Evolutionary conservation across 2,888 invertebrate species (phyloP).

Genomic region (Sarcophaga variegata): DNA sequence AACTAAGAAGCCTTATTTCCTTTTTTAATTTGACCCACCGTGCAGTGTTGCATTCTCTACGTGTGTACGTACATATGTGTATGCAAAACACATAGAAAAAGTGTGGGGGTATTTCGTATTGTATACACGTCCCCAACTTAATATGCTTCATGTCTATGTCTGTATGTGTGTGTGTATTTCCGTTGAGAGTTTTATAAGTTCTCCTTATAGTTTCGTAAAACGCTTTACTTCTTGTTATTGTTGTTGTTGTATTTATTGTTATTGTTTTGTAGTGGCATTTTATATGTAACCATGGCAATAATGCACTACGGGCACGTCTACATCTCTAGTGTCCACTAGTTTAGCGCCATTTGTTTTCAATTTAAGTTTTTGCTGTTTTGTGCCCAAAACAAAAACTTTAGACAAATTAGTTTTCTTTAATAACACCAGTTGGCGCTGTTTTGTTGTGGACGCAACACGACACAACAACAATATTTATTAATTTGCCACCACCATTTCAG

Average conservation of each 20-base stretch:
- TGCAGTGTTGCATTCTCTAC: too few species aligned
- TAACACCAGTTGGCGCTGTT: slow-evolving; percentile 50
- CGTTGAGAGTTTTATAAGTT: slow-evolving; percentile 38
- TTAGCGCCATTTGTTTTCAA: slow-evolving; percentile 40
- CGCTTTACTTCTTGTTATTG: neutral
- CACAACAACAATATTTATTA: neutral
- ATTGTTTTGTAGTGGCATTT: slow-evolving; percentile 59
- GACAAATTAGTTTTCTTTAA: slow-evolving; percentile 45
- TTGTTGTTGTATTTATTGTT: slow-evolving; percentile 29
- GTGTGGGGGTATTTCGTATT: too few species aligned
- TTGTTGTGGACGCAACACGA: neutral
- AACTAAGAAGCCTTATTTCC: too few species aligned
- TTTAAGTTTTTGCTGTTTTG: neutral
- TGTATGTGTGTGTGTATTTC: neutral
- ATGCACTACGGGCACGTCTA: slow-evolving; percentile 56
- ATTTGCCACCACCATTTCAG: neutral
- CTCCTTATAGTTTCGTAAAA: neutral
- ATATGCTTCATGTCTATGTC: too few species aligned
- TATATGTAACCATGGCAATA: slow-evolving; percentile 68
- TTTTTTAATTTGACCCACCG: too few species aligned
- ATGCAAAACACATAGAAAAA: too few species aligned
- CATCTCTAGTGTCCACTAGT: slow-evolving; percentile 67
- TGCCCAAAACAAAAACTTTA: slow-evolving; percentile 20
- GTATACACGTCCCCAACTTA: too few species aligned
- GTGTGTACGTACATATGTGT: too few species aligned